Conservation (phyloP, 2,797 vertebrate genomes). For the Syndactyla subalaris region DNA sequence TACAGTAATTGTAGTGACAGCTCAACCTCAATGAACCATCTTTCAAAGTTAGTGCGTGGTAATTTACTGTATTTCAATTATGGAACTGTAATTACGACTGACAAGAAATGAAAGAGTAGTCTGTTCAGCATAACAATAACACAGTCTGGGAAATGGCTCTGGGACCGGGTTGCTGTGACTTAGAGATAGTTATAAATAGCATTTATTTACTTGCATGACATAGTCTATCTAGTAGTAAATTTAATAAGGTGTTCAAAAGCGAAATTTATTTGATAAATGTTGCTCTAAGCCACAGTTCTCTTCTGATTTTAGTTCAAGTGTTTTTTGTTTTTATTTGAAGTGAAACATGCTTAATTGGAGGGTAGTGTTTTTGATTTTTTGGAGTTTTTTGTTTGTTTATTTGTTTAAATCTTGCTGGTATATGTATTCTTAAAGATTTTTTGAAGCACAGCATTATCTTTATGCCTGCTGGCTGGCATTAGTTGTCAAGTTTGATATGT, state of each 20-base stretch:
- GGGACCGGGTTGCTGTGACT: conserved; percentile 33
- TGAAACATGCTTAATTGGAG: background rate
- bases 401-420: background rate
- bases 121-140: conserved; percentile 86
- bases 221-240: conserved; percentile 15
- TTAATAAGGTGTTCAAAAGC: conserved; percentile 32
- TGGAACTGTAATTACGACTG: conserved; percentile 78
- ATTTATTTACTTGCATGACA: conserved; percentile 27
- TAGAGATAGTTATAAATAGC: conserved; percentile 39
- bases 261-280: background rate
- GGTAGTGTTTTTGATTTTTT: background rate
- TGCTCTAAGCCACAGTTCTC: background rate
- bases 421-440: background rate
- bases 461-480: background rate
- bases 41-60: conserved; percentile 20
- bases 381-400: background rate
- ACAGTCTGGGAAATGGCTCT: conserved; percentile 72
- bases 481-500: background rate
- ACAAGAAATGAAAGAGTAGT: conserved; percentile 86
- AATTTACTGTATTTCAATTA: conserved; percentile 73
- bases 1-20: conserved; percentile 45
- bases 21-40: conserved; percentile 21
- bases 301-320: background rate
- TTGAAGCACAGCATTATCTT: background rate
- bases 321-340: background rate